phyloP scores from a whole-genome alignment of 2,113 vertebrate species.

The Tetrax tetrax region DNA sequence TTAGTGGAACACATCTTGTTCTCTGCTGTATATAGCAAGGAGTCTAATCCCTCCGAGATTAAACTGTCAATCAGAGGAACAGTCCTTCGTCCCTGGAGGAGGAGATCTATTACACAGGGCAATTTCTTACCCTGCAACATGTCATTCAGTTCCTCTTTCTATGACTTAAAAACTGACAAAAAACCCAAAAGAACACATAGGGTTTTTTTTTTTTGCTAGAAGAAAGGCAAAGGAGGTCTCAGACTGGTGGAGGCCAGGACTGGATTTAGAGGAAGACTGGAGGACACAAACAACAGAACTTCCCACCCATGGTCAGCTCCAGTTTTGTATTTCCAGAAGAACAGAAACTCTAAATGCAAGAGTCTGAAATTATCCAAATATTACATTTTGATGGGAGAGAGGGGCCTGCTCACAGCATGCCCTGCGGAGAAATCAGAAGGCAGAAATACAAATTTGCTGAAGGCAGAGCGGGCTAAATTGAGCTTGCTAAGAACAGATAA shows the following conservation, averaged over 20 bases:
- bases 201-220: neutral
- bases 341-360: neutral
- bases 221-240: neutral
- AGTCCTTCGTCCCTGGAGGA: neutral
- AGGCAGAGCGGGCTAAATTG: neutral
- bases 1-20: neutral
- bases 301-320: rapidly evolving
- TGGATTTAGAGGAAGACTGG: neutral
- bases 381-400: neutral
- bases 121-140: neutral
- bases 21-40: neutral
- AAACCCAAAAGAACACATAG: neutral
- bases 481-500: slow-evolving; percentile 43
- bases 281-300: neutral
- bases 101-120: neutral
- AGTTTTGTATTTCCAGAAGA: neutral
- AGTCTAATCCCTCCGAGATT: neutral
- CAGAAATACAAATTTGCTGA: slow-evolving; percentile 13
- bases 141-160: neutral
- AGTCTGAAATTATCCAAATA: neutral
- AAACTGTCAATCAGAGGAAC: neutral
- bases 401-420: rapidly evolving
- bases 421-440: neutral
- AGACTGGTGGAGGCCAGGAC: neutral
- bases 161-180: neutral